These are phyloP conservation scores for Mylabris phalerata DNA, from an alignment of 1,140 invertebrate species.

Conservation along the genomic window DNA sequence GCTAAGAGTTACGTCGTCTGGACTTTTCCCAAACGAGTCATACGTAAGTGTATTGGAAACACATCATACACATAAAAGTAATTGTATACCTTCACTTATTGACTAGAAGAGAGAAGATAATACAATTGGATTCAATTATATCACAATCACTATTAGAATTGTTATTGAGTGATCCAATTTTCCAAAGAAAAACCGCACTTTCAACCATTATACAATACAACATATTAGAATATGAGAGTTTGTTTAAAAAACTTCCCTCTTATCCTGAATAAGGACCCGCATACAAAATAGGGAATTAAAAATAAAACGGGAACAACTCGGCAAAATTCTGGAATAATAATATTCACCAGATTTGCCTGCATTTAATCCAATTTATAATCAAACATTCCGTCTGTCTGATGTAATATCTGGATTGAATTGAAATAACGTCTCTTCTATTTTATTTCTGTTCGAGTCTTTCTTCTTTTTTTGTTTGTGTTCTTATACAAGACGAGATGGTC, in stretches of 20 bases:
- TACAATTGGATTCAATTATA: not conserved
- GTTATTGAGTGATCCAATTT: too few species aligned
- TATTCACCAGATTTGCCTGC: slow-evolving; percentile 20
- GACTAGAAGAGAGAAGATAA: not conserved
- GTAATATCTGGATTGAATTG: slow-evolving; percentile 20
- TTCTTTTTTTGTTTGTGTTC: too few species aligned
- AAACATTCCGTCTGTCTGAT: slow-evolving; percentile 20
- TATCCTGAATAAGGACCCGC: slow-evolving; percentile 1
- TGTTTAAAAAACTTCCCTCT: not conserved
- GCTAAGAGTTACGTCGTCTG: slow-evolving; percentile 17
- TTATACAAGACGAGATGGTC: not conserved
- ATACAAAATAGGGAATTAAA: slow-evolving; percentile 20
- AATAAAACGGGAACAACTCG: slow-evolving; percentile 10
- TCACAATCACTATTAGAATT: too few species aligned
- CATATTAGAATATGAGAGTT: too few species aligned
- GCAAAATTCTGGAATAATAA: slow-evolving; percentile 13
- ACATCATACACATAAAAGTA: not conserved
- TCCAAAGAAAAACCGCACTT: too few species aligned
- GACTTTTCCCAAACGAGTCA: slow-evolving; percentile 13
- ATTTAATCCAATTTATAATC: slow-evolving; percentile 27
- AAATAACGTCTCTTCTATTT: slow-evolving; percentile 3
- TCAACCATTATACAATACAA: too few species aligned
- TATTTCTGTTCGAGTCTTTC: too few species aligned
- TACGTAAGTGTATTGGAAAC: not conserved
- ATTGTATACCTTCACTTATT: not conserved